These are phyloP conservation scores for Platichthys stellatus DNA, from an alignment of 2,113 vertebrate species.

Conservation along the genomic window DNA sequence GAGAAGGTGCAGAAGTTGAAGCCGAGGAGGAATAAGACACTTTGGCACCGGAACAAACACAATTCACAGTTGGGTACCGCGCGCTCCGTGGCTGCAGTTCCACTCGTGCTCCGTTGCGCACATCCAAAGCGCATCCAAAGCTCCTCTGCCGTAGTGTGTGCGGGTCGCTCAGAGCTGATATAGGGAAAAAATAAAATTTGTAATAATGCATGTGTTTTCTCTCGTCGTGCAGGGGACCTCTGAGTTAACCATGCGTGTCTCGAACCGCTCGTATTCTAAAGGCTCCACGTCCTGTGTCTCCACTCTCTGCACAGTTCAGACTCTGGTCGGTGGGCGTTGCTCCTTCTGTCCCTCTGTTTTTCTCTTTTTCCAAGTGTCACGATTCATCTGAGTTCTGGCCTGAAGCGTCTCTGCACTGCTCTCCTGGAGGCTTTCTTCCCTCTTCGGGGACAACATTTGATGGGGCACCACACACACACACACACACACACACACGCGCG, in stretches of 20 bases:
- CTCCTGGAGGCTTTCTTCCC: constrained; percentile 12
- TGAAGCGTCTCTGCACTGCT: constrained; percentile 8
- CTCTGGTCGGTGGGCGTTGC: constrained; percentile 62
- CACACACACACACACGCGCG: constrained; percentile 21
- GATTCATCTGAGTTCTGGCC: constrained; percentile 45
- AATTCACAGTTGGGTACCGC: background rate
- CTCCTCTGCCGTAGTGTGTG: background rate
- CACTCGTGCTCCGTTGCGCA: constrained; percentile 51
- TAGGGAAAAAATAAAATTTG: background rate
- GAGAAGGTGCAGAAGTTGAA: background rate
- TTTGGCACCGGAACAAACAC: constrained; percentile 5
- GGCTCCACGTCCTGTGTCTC: constrained; percentile 2
- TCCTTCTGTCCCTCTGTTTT: constrained; percentile 43
- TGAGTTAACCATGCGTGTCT: constrained; percentile 50
- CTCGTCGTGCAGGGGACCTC: constrained; percentile 31
- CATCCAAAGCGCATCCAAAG: constrained; percentile 37
- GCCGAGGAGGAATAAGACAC: background rate
- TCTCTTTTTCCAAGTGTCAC: constrained; percentile 61
- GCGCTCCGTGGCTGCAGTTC: constrained; percentile 45
- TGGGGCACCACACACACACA: constrained; percentile 24
- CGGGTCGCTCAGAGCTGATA: constrained; percentile 13
- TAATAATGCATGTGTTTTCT: background rate
- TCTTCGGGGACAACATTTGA: constrained; percentile 3
- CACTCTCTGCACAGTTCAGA: constrained; percentile 36
- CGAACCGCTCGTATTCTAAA: constrained; percentile 44